Conservation (phyloP, 2,888 invertebrate genomes). For the Melanchra persicariae region DNA sequence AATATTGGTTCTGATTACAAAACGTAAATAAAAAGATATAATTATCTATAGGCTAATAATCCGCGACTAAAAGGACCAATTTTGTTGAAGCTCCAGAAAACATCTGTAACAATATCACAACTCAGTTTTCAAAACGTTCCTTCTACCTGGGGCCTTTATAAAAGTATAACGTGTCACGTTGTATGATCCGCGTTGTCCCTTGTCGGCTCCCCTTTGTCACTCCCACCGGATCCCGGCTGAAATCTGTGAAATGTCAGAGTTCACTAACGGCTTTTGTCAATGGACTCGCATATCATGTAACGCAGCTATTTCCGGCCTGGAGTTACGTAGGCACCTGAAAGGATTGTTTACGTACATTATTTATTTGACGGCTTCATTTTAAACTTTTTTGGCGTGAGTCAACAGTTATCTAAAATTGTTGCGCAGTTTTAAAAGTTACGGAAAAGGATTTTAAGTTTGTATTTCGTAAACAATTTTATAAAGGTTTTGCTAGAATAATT, state of each 20-base stretch:
- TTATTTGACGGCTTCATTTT: not conserved
- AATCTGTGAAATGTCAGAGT: constrained; percentile 62
- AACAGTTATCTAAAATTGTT: constrained; percentile 3
- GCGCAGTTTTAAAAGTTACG: constrained; percentile 7
- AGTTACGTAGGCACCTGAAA: constrained; percentile 13
- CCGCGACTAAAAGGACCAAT: too few species aligned
- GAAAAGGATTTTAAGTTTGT: constrained; percentile 15
- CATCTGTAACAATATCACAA: not conserved
- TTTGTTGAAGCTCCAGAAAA: not conserved
- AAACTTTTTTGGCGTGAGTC: constrained; percentile 3
- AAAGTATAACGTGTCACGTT: constrained; percentile 42
- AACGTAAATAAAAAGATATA: too few species aligned
- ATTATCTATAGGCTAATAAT: too few species aligned
- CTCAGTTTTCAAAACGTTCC: constrained; percentile 17
- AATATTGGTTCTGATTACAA: too few species aligned
- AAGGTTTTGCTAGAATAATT: not conserved
- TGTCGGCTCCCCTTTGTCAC: constrained; percentile 51
- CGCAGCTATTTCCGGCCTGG: constrained; percentile 17
- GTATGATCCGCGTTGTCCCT: constrained; percentile 49
- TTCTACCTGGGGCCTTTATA: constrained; percentile 34
- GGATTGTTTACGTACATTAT: constrained; percentile 23
- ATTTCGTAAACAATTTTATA: not conserved
- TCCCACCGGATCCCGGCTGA: constrained; percentile 6
- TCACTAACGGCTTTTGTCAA: constrained; percentile 50
- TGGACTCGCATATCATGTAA: constrained; percentile 38